A percentile compares a stretch with the other conserved stretches of the same genome.
These are phyloP conservation scores for Folsomia candida DNA, from an alignment of 2,888 invertebrate species.

Conservation along the genomic window DNA sequence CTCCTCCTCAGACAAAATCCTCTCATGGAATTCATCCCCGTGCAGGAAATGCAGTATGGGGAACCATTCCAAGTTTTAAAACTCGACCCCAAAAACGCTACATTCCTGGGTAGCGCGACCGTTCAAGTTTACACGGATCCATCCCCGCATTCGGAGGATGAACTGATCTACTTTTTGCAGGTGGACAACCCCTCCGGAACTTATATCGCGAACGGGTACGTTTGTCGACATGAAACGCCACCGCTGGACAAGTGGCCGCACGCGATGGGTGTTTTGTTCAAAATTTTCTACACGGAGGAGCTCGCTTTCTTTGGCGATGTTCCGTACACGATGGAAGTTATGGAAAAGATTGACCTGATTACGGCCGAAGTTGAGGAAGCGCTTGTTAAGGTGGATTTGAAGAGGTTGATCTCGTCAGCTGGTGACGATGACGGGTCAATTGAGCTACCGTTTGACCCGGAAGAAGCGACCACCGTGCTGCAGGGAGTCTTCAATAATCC, in stretches of 20 bases:
- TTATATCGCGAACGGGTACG: constrained; percentile 36
- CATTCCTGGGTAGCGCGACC: not conserved
- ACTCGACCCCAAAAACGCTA: not conserved
- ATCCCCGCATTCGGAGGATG: constrained; percentile 9
- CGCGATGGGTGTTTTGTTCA: constrained; percentile 28
- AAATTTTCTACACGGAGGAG: not conserved
- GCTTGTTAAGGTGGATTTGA: not conserved
- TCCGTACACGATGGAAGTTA: constrained; percentile 9
- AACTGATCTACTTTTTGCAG: constrained; percentile 30
- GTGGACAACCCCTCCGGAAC: constrained; percentile 39
- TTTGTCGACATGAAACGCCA: constrained; percentile 37
- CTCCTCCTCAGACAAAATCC: constrained; percentile 19
- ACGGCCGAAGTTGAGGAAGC: not conserved
- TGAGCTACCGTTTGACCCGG: not conserved
- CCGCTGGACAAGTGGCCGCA: constrained; percentile 34
- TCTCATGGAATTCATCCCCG: constrained; percentile 22
- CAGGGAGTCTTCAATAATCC: not conserved
- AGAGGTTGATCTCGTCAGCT: not conserved
- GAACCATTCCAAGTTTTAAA: not conserved
- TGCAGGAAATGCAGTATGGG: constrained; percentile 6
- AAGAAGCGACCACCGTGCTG: not conserved
- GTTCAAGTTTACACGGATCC: constrained; percentile 14
- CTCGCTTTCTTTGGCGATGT: not conserved
- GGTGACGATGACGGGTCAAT: not conserved
- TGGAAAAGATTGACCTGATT: not conserved